A percentile compares a stretch with the other conserved stretches of the same genome.
These are phyloP conservation scores for Noctilio leporinus DNA, from an alignment of 2,113 vertebrate genomes.

Conservation along the genomic window DNA sequence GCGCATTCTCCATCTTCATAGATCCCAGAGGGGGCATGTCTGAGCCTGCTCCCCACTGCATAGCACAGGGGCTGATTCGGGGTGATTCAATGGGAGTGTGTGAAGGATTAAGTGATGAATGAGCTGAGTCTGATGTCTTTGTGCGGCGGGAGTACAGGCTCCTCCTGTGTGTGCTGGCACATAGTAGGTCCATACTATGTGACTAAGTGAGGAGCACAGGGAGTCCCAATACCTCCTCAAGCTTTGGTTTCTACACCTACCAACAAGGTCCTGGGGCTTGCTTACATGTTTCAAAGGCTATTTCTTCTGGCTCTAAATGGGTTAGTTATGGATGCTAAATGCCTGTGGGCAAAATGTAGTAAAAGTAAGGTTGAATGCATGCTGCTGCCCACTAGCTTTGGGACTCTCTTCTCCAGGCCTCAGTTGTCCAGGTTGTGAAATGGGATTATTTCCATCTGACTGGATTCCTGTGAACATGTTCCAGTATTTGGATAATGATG, in stretches of 20 bases:
- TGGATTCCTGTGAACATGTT: not conserved
- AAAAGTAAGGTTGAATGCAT: not conserved
- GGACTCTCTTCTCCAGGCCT: not conserved
- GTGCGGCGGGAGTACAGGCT: not conserved
- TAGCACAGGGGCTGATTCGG: not conserved
- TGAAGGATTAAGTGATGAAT: too few species aligned
- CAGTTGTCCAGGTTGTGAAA: not conserved
- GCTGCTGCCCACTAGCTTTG: not conserved
- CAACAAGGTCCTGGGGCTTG: not conserved
- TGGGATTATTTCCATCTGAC: not conserved
- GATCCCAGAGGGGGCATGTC: not conserved
- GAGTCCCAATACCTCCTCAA: not conserved
- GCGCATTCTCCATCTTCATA: not conserved
- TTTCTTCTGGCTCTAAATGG: not conserved
- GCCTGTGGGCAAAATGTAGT: not conserved
- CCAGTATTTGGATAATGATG: not conserved
- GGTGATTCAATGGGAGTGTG: too few species aligned
- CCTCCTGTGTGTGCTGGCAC: rapidly evolving
- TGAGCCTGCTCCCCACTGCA: not conserved
- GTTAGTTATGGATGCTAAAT: not conserved
- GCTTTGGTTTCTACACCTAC: not conserved
- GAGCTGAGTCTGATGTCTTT: rapidly evolving
- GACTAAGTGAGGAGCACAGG: not conserved
- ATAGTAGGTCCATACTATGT: not conserved
- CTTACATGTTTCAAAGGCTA: not conserved